Evolutionary conservation across 2,888 invertebrate species (phyloP), one percentile per base, ranked within the genome.

Genomic region (Dendrolimus houi): DNA sequence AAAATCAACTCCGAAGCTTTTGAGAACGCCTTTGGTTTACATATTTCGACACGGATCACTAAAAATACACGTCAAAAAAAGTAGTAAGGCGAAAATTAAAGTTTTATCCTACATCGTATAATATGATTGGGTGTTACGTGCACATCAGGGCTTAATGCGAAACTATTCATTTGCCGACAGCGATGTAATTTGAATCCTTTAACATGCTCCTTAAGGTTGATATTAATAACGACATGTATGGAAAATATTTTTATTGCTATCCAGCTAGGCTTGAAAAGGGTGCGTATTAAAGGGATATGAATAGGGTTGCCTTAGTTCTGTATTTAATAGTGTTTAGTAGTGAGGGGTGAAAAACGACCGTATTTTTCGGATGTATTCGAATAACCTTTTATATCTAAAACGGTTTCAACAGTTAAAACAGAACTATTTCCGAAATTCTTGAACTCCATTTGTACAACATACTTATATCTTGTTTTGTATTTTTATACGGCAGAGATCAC

Each of bases 101-200:
- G 58, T 57, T 64, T 65, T 63, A 65, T 63, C 62, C 59, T 54
- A 54, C 54, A 61, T 60, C 55, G 52, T 14, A 55, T 59, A 59
- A 60, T 64, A 63, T 59, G 66, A 63, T 66, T 62, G 74, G 71
- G 64, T 75, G 70, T 71, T 73, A 71, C 69, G 68, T 66, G 68
- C 67, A 66, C 67, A 72, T 71, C 72, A 66, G 66, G 29, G 57
- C 59, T 72, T 71, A 70, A 71, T 71, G 67, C 62, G 68, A 64
- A 70, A 68, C 74, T 71, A 73, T 71, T 68, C 65, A 71, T 74
- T 71, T 65, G 58, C 54, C 12, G 10, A 52, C 9, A 8, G 41
- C 54, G 42, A 52, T 7, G n/a, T 52, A 52, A 58, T 55, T 42
- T 58, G n/a, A 12, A 61, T 56, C 55, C 54, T 59, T 56, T 29